Evolutionary conservation across 1,140 invertebrate genomes (phyloP), one percentile per base, ranked within the genome.

Genomic region (Achroia grisella): DNA sequence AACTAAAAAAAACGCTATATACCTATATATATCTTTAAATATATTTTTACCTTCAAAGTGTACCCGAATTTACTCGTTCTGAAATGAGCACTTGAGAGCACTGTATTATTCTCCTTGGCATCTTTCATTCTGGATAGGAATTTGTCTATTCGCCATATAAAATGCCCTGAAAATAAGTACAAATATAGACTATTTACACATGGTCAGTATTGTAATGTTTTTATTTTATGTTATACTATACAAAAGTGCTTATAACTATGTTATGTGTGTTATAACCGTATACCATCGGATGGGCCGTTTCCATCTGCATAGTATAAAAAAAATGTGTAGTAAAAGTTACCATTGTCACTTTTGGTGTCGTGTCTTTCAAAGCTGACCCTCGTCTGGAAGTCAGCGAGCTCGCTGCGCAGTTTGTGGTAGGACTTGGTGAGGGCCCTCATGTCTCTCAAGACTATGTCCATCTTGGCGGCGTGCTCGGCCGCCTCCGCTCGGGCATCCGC

Each of bases 21-120:
- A n/a, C n/a, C n/a, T n/a, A n/a, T n/a, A n/a, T n/a, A n/a, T n/a
- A n/a, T n/a, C n/a, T 23, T 23, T 23, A 23, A 35, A 13, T 12
- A 1, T 10, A 13, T 0, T 2, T 67, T 79, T 85, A 91, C 90
- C 71, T 91, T 88, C 9, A 93, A 53, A 1, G 90, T 89, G 67
- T 93, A 93, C n/a, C 92, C 91, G 55, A 90, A 93, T 49, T 90
- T 89, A 57, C 87, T 89, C 10, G 89, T 89, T 8, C 88, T 88
- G 65, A 93, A 93, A 39, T 90, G 73, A 1, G 91, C 88, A 66
- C 92, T 92, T 31, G 87, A 87, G 0, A 92, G 52, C 0, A 89
- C 85, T 0, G 81, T 77, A 36, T 90, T 87, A n/a, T 87, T 90
- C 17, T 90, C 88, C 48, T 89, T 91, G 0, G 91, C 89, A 11